Evolutionary conservation across 30 jellyfish, hydroid and myxozoan species (phyloP), one percentile per base, ranked within the genome.

Genomic region (Calvadosia cruxmelitensis): DNA sequence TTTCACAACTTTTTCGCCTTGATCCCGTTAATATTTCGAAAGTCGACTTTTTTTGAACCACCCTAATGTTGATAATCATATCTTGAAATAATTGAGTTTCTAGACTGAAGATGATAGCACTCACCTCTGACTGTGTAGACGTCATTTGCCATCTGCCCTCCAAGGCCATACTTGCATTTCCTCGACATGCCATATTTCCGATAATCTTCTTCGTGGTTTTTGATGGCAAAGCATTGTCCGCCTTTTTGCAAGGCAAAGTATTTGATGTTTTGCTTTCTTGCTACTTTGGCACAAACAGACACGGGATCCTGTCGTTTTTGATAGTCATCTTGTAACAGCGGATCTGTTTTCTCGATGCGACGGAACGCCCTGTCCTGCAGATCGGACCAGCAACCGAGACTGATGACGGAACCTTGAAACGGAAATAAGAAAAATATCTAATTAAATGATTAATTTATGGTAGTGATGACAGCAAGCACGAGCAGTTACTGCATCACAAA

Each of bases 331-430:
- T 52, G 88, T 1, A 89, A 85, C 49, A 49, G 68, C 2, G 78
- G 76, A 68, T 89, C 98, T 27, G 68, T 68, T 66, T 82, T 76
- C 70, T 89, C 98, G 80, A 89, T 74, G 28, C 98, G 66, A 52
- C 93, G 62, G 50, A 89, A 89, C 1, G 98, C 94, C 7, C 98
- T 94, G 74, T 89, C 98, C 81, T 89, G 94, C 48, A 89, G 78
- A 61, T 89, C 98, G 0, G 95, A 94, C 98, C 98, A 89, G 65
- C 98, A 89, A 27, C 98, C 98, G 30, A 89, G 98, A 51, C 94
- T 88, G 86, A 89, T 89, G 27, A 89, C 94, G 3, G 98, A 81
- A 2, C 98, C 98, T 89, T 28, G 36, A 68, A 66, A 15, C 15
- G 1, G 57, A 10, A 42, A 5, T 10, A 42, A 42, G 20, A 42